Evolutionary conservation across 1,140 invertebrate genomes (phyloP).

Genomic region (Hylaeus anthracinus): DNA sequence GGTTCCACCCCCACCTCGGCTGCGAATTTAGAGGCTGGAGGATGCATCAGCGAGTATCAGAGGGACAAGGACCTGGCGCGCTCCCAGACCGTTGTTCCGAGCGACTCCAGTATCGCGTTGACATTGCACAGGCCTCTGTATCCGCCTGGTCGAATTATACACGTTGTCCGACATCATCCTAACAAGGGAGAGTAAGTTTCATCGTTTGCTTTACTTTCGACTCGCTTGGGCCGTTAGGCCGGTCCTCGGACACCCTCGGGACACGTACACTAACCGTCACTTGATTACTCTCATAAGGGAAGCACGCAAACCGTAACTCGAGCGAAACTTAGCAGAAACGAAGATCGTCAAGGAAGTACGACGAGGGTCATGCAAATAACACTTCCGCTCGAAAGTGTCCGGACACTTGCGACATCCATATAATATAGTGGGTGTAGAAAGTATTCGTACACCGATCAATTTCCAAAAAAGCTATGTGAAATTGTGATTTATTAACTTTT

Average conservation of each 20-base stretch:
- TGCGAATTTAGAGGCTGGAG: constrained; percentile 84
- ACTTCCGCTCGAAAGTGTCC: too few relatives aligned
- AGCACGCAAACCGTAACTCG: not conserved
- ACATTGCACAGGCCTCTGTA: constrained; percentile 91
- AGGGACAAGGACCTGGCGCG: constrained; percentile 83
- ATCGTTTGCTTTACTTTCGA: not conserved
- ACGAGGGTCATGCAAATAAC: too few relatives aligned
- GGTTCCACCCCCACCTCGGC: constrained; percentile 86
- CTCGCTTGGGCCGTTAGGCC: not conserved
- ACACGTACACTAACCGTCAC: not conserved
- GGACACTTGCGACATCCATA: too few relatives aligned
- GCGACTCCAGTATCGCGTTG: constrained; percentile 87
- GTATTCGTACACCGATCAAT: too few relatives aligned
- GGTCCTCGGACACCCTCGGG: not conserved
- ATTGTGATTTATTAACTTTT: too few relatives aligned
- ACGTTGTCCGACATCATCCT: constrained; percentile 94
- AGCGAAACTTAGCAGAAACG: too few relatives aligned
- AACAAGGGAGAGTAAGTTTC: constrained; percentile 89
- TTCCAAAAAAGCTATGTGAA: too few relatives aligned
- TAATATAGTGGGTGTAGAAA: too few relatives aligned
- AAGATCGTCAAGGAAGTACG: too few relatives aligned
- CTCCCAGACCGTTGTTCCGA: constrained; percentile 85
- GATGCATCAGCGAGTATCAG: constrained; percentile 85
- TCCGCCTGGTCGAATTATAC: constrained; percentile 94
- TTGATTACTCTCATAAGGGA: too few relatives aligned